These are phyloP conservation scores for Betta splendens DNA, from an alignment of 2,797 vertebrate species.

Conservation along the genomic window DNA sequence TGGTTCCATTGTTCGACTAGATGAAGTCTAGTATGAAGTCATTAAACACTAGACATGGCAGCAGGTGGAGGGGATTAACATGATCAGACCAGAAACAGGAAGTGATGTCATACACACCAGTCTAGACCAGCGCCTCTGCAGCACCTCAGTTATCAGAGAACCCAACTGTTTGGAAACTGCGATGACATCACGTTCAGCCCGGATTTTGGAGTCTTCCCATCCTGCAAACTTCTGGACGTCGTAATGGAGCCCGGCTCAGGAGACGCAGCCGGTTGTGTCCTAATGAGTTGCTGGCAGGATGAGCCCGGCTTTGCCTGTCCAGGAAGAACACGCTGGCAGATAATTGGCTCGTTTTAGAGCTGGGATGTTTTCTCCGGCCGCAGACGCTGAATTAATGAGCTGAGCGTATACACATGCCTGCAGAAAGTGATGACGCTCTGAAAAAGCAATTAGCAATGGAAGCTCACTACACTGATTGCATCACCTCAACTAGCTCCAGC, in stretches of 20 bases:
- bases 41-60: too few relatives aligned
- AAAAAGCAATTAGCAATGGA: slow-evolving; percentile 53
- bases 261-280: slow-evolving; percentile 50
- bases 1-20: too few relatives aligned
- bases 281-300: slow-evolving; percentile 55
- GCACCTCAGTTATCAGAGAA: slow-evolving; percentile 3
- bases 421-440: slow-evolving; percentile 51
- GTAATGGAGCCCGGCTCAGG: slow-evolving; percentile 37
- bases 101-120: too few relatives aligned
- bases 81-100: too few relatives aligned
- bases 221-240: slow-evolving; percentile 14
- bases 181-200: not conserved
- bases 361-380: slow-evolving; percentile 58
- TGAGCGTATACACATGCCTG: slow-evolving; percentile 43
- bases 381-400: slow-evolving; percentile 59
- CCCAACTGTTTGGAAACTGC: slow-evolving; percentile 21
- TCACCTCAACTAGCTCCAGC: not conserved
- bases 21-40: too few relatives aligned
- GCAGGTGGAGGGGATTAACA: too few relatives aligned
- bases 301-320: slow-evolving; percentile 33
- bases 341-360: slow-evolving; percentile 70
- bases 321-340: slow-evolving; percentile 47
- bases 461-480: slow-evolving; percentile 16
- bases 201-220: slow-evolving; percentile 10
- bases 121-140: too few relatives aligned